Percentiles rank a stretch among this genome's conserved stretches.
Conservation (phyloP, 2,113 vertebrate genomes). For the Pomatorhinus ruficollis region DNA sequence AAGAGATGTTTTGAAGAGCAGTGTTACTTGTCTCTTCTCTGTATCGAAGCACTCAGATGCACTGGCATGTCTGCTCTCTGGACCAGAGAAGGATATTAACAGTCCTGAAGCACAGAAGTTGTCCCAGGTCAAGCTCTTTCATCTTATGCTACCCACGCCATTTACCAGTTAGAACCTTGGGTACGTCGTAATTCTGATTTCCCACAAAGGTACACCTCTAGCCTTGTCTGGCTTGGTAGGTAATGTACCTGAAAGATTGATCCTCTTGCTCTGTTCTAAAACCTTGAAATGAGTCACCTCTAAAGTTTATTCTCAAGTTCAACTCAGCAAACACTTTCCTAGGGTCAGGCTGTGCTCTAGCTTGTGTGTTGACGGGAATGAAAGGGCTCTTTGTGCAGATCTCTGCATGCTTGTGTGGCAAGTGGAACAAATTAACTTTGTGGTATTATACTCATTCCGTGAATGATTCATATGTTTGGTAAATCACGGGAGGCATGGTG, state of each 20-base stretch:
- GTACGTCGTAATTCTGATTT: not conserved
- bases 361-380: not conserved
- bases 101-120: not conserved
- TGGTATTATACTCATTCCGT: not conserved
- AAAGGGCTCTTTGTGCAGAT: constrained; percentile 9
- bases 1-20: not conserved
- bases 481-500: not conserved
- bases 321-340: not conserved
- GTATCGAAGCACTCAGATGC: not conserved
- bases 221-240: not conserved
- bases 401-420: not conserved
- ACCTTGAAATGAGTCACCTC: not conserved
- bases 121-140: not conserved
- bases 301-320: not conserved
- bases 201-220: not conserved
- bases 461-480: not conserved
- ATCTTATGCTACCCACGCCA: not conserved
- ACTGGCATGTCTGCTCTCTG: not conserved
- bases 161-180: not conserved
- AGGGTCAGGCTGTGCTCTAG: not conserved
- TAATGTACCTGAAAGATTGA: not conserved
- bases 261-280: not conserved
- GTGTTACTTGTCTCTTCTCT: not conserved
- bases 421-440: constrained; percentile 4
- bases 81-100: not conserved